phyloP scores from a whole-genome alignment of 1,140 invertebrate species.

The Magallana gigas region DNA sequence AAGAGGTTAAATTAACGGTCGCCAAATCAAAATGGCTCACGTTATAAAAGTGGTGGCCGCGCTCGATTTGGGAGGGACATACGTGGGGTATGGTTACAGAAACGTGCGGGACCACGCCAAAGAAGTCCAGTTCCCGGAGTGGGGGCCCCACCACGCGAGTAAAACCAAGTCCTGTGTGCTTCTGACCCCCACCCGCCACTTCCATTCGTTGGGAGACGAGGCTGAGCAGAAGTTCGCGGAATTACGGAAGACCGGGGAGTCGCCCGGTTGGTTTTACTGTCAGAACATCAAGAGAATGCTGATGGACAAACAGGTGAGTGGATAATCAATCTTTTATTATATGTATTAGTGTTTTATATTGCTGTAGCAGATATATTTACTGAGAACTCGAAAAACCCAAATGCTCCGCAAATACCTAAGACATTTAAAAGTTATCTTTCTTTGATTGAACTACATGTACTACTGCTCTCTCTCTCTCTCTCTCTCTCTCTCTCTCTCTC shows the following conservation, averaged over 20 bases:
- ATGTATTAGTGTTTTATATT: neutral
- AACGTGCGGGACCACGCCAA: neutral
- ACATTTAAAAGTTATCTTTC: neutral
- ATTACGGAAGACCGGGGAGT: neutral
- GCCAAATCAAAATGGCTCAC: neutral
- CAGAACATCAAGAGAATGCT: neutral
- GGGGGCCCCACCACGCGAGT: neutral
- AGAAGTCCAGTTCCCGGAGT: neutral
- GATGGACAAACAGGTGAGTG: neutral
- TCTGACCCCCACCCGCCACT: neutral
- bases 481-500: neutral
- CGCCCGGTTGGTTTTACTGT: neutral
- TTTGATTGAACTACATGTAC: neutral
- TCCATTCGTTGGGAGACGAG: neutral
- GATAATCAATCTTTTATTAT: neutral
- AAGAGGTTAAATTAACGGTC: too few relatives aligned
- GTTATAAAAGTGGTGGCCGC: neutral
- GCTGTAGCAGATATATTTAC: too few relatives aligned
- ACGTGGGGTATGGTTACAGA: neutral
- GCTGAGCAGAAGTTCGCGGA: neutral
- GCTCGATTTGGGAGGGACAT: neutral
- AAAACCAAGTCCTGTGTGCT: slow-evolving; percentile 3
- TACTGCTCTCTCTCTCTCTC: neutral
- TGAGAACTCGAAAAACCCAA: neutral
- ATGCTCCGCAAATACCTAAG: neutral